Evolutionary conservation across 2,888 invertebrate species (phyloP), one percentile per base, ranked within the genome.

Genomic region (Callinectes sapidus): DNA sequence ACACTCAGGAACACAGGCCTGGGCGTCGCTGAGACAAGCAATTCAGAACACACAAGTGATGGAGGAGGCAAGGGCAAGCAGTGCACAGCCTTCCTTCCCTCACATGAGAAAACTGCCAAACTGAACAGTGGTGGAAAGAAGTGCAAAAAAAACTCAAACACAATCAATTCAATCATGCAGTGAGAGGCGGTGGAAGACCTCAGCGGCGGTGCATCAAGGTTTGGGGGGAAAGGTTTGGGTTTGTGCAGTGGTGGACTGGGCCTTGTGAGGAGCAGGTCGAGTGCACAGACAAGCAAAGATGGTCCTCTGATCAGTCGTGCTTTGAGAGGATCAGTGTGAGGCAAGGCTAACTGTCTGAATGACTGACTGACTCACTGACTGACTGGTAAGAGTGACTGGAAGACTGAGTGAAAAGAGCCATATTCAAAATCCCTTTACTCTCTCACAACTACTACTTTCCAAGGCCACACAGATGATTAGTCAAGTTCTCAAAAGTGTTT

Each of bases 51-150:
- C 35, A 81, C 35, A 81, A 28, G 71, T 71, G 13, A 71, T 28
- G 71, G 28, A n/a, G 71, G 71, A 71, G n/a, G 81, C 13, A 81
- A 81, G 81, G n/a, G 81, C 13, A 81, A 81, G 81, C 35, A 81
- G 18, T 81, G 81, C 81, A 81, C 16, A 81, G 32, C 35, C 81
- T 81, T 71, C 35, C 32, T 35, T 81, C 81, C 35, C 32, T n/a
- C 32, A 35, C 35, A 14, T 81, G n/a, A 71, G 16, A 16, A 77
- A 18, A 81, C 81, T 35, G 81, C 13, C 81, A 81, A 81, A 77
- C 28, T 77, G 8, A 77, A 77, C n/a, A 77, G 71, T 77, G 71
- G n/a, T 28, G 71, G n/a, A 28, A 61, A 10, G 48, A 71, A 28
- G 71, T 77, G 71, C 71, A 77, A 77, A 77, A 3, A 28, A 81